A percentile compares a stretch with the other conserved stretches of the same genome.
These are phyloP conservation scores for Watsonalla cultraria DNA, from an alignment of 2,888 invertebrate genomes.

Conservation along the genomic window DNA sequence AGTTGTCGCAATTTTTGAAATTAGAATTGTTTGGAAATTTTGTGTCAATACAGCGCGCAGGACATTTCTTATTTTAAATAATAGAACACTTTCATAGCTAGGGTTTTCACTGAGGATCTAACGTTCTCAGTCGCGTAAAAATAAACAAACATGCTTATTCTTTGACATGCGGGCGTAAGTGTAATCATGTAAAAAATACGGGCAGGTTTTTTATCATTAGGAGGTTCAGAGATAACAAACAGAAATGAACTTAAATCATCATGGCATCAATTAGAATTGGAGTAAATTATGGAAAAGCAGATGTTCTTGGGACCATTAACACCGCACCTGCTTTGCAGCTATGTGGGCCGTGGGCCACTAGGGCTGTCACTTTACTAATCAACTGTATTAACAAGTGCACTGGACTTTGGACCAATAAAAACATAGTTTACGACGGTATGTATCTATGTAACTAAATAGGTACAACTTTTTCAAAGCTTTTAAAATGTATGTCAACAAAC, in stretches of 20 bases:
- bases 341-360: conserved; percentile 28
- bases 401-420: not conserved
- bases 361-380: conserved; percentile 31
- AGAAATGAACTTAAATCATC: conserved; percentile 45
- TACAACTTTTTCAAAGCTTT: not conserved
- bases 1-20: conserved; percentile 10
- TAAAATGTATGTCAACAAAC: conserved; percentile 12
- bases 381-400: not conserved
- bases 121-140: no score
- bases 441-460: not conserved
- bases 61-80: not conserved
- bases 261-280: conserved; percentile 56
- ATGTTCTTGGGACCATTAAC: conserved; percentile 63
- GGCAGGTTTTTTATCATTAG: not conserved
- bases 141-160: no score
- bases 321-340: conserved; percentile 58
- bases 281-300: conserved; percentile 70
- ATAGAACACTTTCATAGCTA: no score
- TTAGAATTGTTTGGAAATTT: no score
- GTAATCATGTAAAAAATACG: not conserved
- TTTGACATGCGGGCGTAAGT: no score
- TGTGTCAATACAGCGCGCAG: no score
- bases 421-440: not conserved
- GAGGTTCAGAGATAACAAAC: conserved; percentile 6
- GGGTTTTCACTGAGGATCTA: no score